phyloP scores from a whole-genome alignment of 2,888 invertebrate genomes.

The Tipula lateralis region DNA sequence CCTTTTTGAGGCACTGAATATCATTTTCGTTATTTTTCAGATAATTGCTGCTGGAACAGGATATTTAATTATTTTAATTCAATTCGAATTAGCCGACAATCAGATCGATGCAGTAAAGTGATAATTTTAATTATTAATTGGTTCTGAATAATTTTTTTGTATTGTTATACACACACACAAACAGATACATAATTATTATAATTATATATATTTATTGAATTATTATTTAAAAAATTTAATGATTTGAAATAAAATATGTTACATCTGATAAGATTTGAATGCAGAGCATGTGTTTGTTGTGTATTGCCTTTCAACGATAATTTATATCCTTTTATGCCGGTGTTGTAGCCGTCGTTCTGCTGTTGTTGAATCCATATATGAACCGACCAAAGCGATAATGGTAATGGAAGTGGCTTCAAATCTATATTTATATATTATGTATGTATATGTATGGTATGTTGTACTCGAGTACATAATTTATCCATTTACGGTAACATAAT shows the following conservation, averaged over 20 bases:
- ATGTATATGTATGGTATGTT: neutral
- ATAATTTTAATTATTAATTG: neutral
- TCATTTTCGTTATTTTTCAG: neutral
- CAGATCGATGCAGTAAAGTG: neutral
- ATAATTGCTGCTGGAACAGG: constrained; percentile 30
- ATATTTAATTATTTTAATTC: constrained; percentile 31
- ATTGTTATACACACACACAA: neutral
- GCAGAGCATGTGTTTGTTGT: neutral
- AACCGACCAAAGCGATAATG: neutral
- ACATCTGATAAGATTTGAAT: neutral
- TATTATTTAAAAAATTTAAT: too few species aligned
- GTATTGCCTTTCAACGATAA: neutral
- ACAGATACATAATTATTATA: too few species aligned
- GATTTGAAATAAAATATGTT: neutral
- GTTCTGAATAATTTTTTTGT: neutral
- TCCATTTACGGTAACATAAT: neutral
- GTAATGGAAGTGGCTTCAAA: neutral
- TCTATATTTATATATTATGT: neutral
- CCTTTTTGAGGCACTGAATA: neutral
- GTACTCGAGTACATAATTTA: neutral
- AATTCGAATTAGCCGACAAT: constrained; percentile 29
- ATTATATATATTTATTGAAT: neutral
- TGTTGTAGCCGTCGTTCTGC: neutral
- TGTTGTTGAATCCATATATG: neutral
- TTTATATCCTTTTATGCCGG: neutral